phyloP scores from a whole-genome alignment of 2,797 vertebrate species.

The Nyctalus aviator region DNA sequence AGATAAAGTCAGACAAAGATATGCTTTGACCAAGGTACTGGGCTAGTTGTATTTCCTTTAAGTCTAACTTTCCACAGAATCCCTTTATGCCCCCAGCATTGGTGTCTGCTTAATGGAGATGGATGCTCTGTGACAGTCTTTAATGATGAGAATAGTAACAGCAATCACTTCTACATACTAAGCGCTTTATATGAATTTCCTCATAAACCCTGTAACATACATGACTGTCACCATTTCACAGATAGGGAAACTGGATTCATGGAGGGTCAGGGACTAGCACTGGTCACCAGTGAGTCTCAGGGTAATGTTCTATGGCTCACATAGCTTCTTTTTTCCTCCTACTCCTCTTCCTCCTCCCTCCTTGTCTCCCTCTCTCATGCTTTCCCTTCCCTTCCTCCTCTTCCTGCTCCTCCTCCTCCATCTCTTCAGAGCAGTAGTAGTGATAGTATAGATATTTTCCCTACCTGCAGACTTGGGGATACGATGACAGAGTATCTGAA shows the following conservation, averaged over 20 bases:
- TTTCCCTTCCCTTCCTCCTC: background rate
- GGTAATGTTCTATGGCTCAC: too few relatives aligned
- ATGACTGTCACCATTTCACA: background rate
- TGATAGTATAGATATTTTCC: background rate
- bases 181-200: background rate
- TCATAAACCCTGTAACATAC: background rate
- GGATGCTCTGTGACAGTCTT: background rate
- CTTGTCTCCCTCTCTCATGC: background rate
- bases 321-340: background rate
- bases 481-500: background rate
- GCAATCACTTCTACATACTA: background rate
- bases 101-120: slow-evolving; percentile 34
- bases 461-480: background rate
- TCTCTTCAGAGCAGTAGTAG: background rate
- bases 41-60: background rate
- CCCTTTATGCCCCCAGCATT: background rate
- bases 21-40: background rate
- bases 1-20: background rate
- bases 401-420: background rate
- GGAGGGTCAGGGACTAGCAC: background rate
- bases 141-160: background rate
- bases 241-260: background rate
- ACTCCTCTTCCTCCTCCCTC: too few relatives aligned
- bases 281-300: background rate
- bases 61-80: background rate